A percentile compares a stretch with the other conserved stretches of the same genome.
Conservation (phyloP, 2,888 invertebrate genomes). For the Glyphotaelius pellucidus region DNA sequence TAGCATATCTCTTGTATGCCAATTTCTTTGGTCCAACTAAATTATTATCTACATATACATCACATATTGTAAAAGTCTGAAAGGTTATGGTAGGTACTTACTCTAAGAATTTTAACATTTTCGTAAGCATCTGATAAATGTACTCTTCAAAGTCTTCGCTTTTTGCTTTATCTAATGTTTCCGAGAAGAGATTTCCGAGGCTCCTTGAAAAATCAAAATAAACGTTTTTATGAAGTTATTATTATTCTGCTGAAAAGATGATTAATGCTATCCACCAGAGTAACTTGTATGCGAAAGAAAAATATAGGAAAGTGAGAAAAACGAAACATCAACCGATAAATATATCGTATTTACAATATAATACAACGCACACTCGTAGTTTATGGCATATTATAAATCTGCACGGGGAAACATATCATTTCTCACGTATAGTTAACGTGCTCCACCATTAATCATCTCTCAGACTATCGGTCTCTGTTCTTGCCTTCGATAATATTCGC, state of each 20-base stretch:
- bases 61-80: no score
- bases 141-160: neutral
- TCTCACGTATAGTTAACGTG: constrained; percentile 52
- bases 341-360: constrained; percentile 10
- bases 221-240: neutral
- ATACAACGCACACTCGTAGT: constrained; percentile 36
- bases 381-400: constrained; percentile 54
- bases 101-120: no score
- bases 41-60: no score
- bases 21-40: no score
- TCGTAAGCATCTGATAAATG: no score
- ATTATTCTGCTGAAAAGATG: neutral
- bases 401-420: constrained; percentile 56
- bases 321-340: constrained; percentile 13
- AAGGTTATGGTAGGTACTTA: no score
- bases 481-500: constrained; percentile 33
- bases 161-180: no score
- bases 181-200: neutral
- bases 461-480: constrained; percentile 34
- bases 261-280: neutral
- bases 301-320: neutral
- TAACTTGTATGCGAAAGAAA: neutral
- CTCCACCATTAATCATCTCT: constrained; percentile 55
- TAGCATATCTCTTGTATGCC: no score
- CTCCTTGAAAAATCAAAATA: neutral